Percentiles rank a stretch among this genome's conserved stretches.
Conservation (phyloP, 2,888 invertebrate species). For the Phorcus lineatus region DNA sequence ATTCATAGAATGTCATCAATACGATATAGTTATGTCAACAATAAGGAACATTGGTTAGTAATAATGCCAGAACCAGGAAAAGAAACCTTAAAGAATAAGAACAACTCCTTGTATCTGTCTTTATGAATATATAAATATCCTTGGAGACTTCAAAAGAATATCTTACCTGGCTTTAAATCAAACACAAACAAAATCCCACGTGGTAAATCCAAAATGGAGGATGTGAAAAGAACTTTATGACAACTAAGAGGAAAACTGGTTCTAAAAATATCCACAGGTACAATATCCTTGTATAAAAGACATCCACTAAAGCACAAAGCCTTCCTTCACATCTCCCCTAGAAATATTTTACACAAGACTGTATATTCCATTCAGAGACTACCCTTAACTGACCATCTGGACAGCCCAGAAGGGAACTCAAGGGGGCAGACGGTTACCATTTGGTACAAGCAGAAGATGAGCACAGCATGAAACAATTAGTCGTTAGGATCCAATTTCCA, state of each 20-base stretch:
- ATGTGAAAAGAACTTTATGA: too few species aligned
- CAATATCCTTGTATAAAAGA: constrained; percentile 7
- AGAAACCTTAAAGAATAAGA: too few species aligned
- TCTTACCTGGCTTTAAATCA: too few species aligned
- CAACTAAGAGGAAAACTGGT: neutral
- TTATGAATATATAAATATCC: too few species aligned
- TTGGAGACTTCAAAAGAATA: too few species aligned
- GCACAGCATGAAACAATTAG: constrained; percentile 17
- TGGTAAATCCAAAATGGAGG: neutral
- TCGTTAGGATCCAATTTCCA: neutral
- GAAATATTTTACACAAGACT: neutral
- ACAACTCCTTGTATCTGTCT: too few species aligned
- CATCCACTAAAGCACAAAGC: neutral
- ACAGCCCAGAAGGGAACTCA: neutral
- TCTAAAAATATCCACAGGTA: neutral
- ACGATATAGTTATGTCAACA: too few species aligned
- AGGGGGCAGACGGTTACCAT: neutral
- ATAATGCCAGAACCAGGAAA: too few species aligned
- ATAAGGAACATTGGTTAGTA: too few species aligned
- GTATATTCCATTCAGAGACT: neutral
- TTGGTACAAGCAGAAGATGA: neutral
- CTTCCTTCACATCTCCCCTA: neutral
- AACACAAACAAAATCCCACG: constrained; percentile 1
- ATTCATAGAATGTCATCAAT: too few species aligned
- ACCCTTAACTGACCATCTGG: neutral